Conservation (phyloP, 2,797 vertebrate genomes). For the Coccyzus lansbergi region DNA sequence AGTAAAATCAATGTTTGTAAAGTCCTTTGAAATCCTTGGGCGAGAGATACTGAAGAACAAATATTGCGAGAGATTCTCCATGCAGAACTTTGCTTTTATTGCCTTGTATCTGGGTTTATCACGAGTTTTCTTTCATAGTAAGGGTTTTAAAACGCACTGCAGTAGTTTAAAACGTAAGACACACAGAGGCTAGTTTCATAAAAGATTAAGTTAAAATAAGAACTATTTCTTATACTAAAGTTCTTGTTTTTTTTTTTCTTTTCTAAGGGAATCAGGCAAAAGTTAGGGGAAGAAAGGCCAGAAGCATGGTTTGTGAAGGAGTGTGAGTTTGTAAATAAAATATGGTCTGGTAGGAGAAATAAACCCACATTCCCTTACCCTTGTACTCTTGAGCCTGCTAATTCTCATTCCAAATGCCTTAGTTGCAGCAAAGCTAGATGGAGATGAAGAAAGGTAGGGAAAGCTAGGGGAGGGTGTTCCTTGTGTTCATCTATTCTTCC, state of each 20-base stretch:
- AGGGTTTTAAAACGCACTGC: background rate
- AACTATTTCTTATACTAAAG: background rate
- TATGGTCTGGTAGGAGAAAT: background rate
- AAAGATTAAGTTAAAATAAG: background rate
- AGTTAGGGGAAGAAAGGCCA: background rate
- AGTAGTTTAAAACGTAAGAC: background rate
- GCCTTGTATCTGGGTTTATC: slow-evolving; percentile 1
- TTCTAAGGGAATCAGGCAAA: background rate
- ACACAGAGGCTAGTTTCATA: background rate
- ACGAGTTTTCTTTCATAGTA: background rate
- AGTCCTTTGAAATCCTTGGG: slow-evolving; percentile 33
- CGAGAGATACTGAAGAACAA: slow-evolving; percentile 42
- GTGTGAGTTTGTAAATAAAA: background rate
- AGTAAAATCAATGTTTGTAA: slow-evolving; percentile 43
- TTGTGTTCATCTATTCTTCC: background rate
- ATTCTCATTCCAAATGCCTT: background rate
- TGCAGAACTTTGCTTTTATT: slow-evolving; percentile 38
- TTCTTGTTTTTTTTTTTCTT: background rate
- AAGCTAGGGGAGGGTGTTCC: background rate
- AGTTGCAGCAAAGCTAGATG: background rate
- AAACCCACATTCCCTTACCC: background rate
- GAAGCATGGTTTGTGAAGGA: background rate
- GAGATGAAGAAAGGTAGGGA: background rate
- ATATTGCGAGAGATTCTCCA: background rate
- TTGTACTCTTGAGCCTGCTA: background rate